Base-by-base conservation (phyloP, 2,888 invertebrate species). In the Agriopis leucophaearia region DNA sequence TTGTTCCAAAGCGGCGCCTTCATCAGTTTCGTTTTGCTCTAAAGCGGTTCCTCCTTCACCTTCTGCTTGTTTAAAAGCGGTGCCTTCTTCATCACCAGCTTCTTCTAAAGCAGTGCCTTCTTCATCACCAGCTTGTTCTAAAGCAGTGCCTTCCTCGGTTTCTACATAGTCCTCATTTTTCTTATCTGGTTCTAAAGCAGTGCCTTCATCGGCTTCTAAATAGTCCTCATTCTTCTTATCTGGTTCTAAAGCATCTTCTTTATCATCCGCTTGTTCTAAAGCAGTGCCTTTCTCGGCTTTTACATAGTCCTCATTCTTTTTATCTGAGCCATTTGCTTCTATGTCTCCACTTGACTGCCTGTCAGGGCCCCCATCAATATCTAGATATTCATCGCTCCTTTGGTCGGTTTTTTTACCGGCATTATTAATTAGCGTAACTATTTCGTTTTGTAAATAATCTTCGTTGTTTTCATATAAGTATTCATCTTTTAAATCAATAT, bases 391-490 rank as follows among this genome's bases (percentile, higher is more conserved):
- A 35, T 51, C 35, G 8, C 35, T 51, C 51, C 12, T 35, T 35
- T 50, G 27, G 42, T 64, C 18, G 15, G 15, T n/a, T 10, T 65
- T 56, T 50, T 27, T 50, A 45, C 16, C 51, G n/a, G 62, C 57
- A 8, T 62, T 54, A 44, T 59, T 47, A n/a, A 57, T 63, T 51
- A 62, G 48, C 35, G 18, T 42, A 15, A 45, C 12, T 15, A 63
- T 54, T 50, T 54, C 54, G 36, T 55, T 59, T 67, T 50, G 42
- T 27, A 68, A 48, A 54, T 65, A 13, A 38, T 55, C 65, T 36
- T 16, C 48, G 13, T 57, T 58, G 35, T 27, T 67, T 45, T 54
- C 52, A 27, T 15, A 1, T 12, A 35, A 38, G 7, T 10, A 5
- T 44, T 42, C 55, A 0, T 40, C 8, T 42, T 35, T 42, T 3